Percentiles rank a stretch among this genome's conserved stretches.
phyloP scores from a whole-genome alignment of 1,140 invertebrate genomes.

The Antheraea mylitta region DNA sequence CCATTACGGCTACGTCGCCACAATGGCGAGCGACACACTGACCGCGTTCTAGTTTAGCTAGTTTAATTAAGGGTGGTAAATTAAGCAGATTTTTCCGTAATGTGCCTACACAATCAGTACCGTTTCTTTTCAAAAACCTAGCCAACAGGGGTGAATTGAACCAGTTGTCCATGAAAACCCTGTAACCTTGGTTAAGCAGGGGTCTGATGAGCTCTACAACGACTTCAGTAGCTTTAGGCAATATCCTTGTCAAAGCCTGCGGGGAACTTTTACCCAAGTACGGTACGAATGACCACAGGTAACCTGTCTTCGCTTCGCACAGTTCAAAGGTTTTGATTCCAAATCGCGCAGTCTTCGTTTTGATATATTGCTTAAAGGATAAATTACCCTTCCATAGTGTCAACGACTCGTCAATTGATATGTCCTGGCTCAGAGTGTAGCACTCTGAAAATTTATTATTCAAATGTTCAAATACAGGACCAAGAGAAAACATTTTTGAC shows the following conservation, averaged over 20 bases:
- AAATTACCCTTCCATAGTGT: too few species aligned
- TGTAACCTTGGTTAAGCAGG: too few species aligned
- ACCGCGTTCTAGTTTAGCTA: slow-evolving; percentile 9
- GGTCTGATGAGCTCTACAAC: slow-evolving; percentile 9
- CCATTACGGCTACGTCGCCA: slow-evolving; percentile 3
- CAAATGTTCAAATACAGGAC: slow-evolving; percentile 22
- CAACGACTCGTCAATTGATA: slow-evolving; percentile 13
- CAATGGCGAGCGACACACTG: background rate
- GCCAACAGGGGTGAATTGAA: slow-evolving; percentile 28
- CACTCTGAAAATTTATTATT: slow-evolving; percentile 6
- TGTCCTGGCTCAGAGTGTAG: slow-evolving; percentile 6
- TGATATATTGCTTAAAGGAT: background rate
- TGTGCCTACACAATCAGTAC: slow-evolving; percentile 32
- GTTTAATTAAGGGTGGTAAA: slow-evolving; percentile 11
- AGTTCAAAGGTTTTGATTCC: slow-evolving; percentile 18
- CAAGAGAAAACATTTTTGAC: slow-evolving; percentile 31
- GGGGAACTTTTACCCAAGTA: background rate
- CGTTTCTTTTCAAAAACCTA: slow-evolving; percentile 23
- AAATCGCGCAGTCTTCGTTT: slow-evolving; percentile 7
- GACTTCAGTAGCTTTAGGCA: background rate
- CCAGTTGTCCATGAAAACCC: slow-evolving; percentile 32
- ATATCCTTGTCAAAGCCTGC: background rate
- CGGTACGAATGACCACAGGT: slow-evolving; percentile 14
- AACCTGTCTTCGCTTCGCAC: background rate
- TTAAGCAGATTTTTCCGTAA: slow-evolving; percentile 1